Conservation (phyloP, 2,888 invertebrate genomes). For the Pharmacophagus antenor region DNA sequence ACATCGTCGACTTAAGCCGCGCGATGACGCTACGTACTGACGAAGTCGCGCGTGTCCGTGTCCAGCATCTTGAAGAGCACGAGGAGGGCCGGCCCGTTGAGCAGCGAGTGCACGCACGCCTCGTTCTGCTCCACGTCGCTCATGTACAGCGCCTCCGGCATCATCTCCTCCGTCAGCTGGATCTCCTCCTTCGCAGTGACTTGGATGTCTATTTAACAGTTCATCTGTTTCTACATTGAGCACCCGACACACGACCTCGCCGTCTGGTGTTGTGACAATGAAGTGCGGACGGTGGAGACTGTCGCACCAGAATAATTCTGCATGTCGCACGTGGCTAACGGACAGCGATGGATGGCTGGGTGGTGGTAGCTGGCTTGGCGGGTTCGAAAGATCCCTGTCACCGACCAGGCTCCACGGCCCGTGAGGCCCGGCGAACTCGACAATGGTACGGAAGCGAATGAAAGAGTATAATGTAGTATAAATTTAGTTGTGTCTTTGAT, state of each 20-base stretch:
- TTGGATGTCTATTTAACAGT: conserved; percentile 46
- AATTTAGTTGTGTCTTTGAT: too few relatives aligned
- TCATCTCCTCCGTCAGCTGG: conserved; percentile 48
- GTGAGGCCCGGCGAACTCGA: too few relatives aligned
- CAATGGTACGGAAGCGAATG: too few relatives aligned
- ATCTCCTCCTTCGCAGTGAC: conserved; percentile 63
- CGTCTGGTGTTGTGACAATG: too few relatives aligned
- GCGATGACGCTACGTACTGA: conserved; percentile 49
- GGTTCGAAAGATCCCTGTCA: too few relatives aligned
- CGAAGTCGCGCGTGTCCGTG: conserved; percentile 57
- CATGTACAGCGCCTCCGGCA: conserved; percentile 65
- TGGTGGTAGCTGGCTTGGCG: too few relatives aligned
- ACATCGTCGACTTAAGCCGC: background rate
- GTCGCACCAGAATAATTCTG: too few relatives aligned
- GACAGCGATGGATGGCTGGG: too few relatives aligned
- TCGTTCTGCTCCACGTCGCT: conserved; percentile 72
- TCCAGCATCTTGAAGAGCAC: conserved; percentile 70
- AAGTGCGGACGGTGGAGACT: too few relatives aligned
- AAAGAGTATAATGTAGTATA: too few relatives aligned
- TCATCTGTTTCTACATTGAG: background rate
- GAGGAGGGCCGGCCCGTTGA: conserved; percentile 54
- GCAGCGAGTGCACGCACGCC: conserved; percentile 60
- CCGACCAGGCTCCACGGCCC: too few relatives aligned
- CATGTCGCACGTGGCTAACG: too few relatives aligned
- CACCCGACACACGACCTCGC: background rate